Evolutionary conservation across 2,888 invertebrate genomes (phyloP), one percentile per base, ranked within the genome.

Genomic region (Hybos culiciformis): DNA sequence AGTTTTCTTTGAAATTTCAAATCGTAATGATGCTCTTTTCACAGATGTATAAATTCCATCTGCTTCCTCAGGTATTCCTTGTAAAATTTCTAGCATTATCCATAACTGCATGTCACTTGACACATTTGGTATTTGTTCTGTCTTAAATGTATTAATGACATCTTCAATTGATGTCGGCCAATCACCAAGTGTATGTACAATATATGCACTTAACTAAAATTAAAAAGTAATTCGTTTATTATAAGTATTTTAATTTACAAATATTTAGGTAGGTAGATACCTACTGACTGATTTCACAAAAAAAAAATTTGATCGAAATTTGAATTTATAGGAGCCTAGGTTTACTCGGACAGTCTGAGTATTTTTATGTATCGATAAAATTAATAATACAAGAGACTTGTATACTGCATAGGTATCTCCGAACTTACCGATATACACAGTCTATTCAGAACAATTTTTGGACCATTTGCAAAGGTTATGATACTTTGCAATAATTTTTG

Each of bases 51-150:
- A 63, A 38, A 67, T 61, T 11, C 58, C 58, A 45, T 59, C 61
- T 42, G 63, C 56, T 72, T 93, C 92, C 68, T 84, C 85, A 20
- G 92, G 90, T 58, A 93, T 77, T 42, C 86, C 83, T 54, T 83
- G 80, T 14, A 93, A 70, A 31, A 92, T 81, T 70, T 88, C 84
- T 41, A 93, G 62, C 54, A 93, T 73, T 48, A 78, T 77, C 72
- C 72, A 78, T 45, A 72, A 69, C 51, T 74, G 74, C 53, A 72
- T 72, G 55, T 71, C 74, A 46, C 72, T 73, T 54, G 70, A 72
- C 53, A 73, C 72, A 60, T 72, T 72, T 24, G 75, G 74, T 51
- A 75, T 67, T 56, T 71, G 68, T 50, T 72, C 67, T 53, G 64
- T 71, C 59, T 66, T 77, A 68, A 72, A 81, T 49, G 66, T 78